Evolutionary conservation across 2,797 vertebrate genomes (phyloP).

Genomic region (Rhincodon typus): DNA sequence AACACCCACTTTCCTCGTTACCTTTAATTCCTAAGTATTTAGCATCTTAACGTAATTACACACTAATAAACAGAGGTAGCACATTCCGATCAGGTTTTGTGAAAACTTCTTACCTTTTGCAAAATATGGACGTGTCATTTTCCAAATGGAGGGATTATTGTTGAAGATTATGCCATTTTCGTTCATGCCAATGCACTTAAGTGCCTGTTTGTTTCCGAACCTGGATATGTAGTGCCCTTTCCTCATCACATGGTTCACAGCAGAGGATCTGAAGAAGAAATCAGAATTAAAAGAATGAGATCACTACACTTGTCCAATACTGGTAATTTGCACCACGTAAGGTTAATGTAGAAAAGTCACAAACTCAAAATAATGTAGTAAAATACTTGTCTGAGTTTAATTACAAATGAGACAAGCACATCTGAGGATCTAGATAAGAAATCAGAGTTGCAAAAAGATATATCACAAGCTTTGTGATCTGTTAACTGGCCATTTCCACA

Average conservation of each 20-base stretch:
- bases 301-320: background rate
- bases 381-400: slow-evolving; percentile 3
- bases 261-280: slow-evolving; percentile 66
- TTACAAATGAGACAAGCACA: background rate
- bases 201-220: slow-evolving; percentile 78
- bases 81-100: background rate
- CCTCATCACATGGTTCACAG: slow-evolving; percentile 77
- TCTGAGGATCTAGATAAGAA: slow-evolving; percentile 18
- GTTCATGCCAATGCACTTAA: slow-evolving; percentile 86
- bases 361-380: background rate
- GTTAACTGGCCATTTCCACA: background rate
- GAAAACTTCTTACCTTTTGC: slow-evolving; percentile 69
- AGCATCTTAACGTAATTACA: too few relatives aligned
- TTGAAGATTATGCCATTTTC: slow-evolving; percentile 91
- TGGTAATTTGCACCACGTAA: background rate
- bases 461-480: background rate
- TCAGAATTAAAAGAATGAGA: background rate
- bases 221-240: slow-evolving; percentile 72
- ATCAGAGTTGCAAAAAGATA: background rate
- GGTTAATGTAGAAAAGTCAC: background rate
- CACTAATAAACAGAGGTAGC: background rate
- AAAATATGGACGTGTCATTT: slow-evolving; percentile 72
- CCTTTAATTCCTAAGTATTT: too few relatives aligned
- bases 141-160: slow-evolving; percentile 78
- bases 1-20: too few relatives aligned